Evolutionary conservation across 2,888 invertebrate genomes (phyloP), one percentile per base, ranked within the genome.

Genomic region (Geotrupes spiniger): DNA sequence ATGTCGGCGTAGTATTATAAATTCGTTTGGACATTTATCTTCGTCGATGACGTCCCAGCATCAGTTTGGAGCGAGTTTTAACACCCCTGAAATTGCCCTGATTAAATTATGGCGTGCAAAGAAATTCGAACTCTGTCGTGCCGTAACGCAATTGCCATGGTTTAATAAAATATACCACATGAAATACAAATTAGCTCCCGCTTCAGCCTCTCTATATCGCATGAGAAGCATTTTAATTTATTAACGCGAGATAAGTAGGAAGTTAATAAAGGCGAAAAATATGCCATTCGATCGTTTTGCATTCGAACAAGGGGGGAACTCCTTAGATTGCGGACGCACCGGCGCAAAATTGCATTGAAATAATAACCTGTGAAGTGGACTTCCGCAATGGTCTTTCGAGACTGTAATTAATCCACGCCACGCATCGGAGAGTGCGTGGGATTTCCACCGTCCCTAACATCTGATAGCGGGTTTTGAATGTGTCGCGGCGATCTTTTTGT

Each of bases 381-480:
- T 53, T 53, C 53, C 53, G 53, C 43, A 36, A 47, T 29, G 37
- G 49, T 36, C 41, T 33, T 41, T 49, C 49, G 41, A 45, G 45
- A 45, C 49, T 41, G 49, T 50, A 53, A 53, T 53, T 53, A 53
- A 53, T 43, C 42, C 50, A 40, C 28, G 53, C 46, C 50, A 50
- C 53, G 53, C 53, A 53, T 44, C 47, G 41, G 16, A 43, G 45
- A 42, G 41, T 49, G 45, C 45, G 49, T 49, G 49, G 49, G 49
- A 49, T 49, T 45, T 25, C 42, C 40, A 36, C 45, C 42, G 49
- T 41, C 27, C 36, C 10, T n/a, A 31, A 40, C 31, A 21, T 36
- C 38, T 38, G 38, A 29, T 31, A 33, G 46, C 33, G 11, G 33
- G 40, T 46, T 31, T 46, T 46, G 29, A 46, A 46, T 44, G 37